Evolutionary conservation across 2,113 vertebrate genomes (phyloP), one percentile per base, ranked within the genome.

Genomic region (Carettochelys insculpta): DNA sequence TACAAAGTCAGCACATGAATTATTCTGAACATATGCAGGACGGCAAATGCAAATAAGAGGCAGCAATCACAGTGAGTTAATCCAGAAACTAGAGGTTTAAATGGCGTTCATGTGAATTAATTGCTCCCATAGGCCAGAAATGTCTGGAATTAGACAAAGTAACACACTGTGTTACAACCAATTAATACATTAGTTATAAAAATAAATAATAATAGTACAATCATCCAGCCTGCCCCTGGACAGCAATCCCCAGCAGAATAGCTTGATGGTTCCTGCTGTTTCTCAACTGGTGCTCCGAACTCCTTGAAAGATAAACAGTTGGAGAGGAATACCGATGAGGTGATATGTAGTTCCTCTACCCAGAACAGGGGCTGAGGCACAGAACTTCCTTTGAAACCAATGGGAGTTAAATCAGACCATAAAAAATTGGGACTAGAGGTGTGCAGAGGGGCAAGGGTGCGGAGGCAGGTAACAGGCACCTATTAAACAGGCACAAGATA

Each of bases 131-230:
- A 22, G 7, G 8, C 38, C 45, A 87, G 71, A 14, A 54, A 51
- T 61, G 77, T 24, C 54, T 24, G 3, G 43, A 61, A 86, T 19
- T 0, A 0, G 12, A 38, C 2, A 3, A 83, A 25, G 27, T n/a
- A 79, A 80, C 51, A 45, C 25, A 86, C 53, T 20, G 17, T 58
- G 8, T 61, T 73, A 13, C 31, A 88, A 9, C 45, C 41, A 47
- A 79, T 71, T 52, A 80, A 82, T 38, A 51, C 51, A 88, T 31
- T 7, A 31, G 5, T 6, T 52, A 87, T 45, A 11, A 50, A 50
- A n/a, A 11, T 9, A 50, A 51, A 17, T 4, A 22, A 3, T 41
- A 71, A 75, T 75, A 56, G 4, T 29, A 13, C 77, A 54, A n/a
- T 13, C 5, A 0, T 38, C 25, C 1, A 3, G 29, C 24, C 80